phyloP scores from a whole-genome alignment of 2,888 invertebrate species.

The Podotricha telesiphe region DNA sequence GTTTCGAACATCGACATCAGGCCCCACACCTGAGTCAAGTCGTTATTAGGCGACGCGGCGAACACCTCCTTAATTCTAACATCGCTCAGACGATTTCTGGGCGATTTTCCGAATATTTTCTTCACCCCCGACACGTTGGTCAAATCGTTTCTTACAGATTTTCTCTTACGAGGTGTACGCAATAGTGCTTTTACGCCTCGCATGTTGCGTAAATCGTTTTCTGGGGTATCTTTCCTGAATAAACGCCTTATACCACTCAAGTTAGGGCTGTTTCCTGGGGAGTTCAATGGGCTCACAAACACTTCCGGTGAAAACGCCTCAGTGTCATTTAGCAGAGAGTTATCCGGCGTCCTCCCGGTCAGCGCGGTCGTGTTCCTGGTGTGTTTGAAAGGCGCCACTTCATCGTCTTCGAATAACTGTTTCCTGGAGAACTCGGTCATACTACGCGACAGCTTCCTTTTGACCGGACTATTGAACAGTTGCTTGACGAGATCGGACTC shows the following conservation, averaged over 20 bases:
- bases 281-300: constrained; percentile 66
- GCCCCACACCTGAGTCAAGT: too few species aligned
- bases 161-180: constrained; percentile 57
- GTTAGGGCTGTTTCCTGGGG: constrained; percentile 59
- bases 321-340: constrained; percentile 52
- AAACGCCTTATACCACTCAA: constrained; percentile 58
- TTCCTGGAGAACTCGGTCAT: constrained; percentile 72
- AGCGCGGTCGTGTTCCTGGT: constrained; percentile 55
- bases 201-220: constrained; percentile 60
- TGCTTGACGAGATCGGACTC: constrained; percentile 73
- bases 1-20: too few species aligned
- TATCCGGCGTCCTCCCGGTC: constrained; percentile 50
- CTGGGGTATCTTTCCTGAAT: constrained; percentile 57
- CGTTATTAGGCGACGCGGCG: too few species aligned
- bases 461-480: constrained; percentile 77
- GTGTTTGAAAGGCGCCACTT: constrained; percentile 43
- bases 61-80: too few species aligned
- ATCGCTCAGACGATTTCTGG: too few species aligned
- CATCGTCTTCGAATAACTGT: constrained; percentile 59
- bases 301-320: constrained; percentile 60
- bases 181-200: constrained; percentile 56
- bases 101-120: too few species aligned
- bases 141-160: constrained; percentile 48
- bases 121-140: too few species aligned
- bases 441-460: constrained; percentile 76